Evolutionary conservation across 2,888 invertebrate species (phyloP), one percentile per base, ranked within the genome.

Genomic region (Andrena chrysosceles): DNA sequence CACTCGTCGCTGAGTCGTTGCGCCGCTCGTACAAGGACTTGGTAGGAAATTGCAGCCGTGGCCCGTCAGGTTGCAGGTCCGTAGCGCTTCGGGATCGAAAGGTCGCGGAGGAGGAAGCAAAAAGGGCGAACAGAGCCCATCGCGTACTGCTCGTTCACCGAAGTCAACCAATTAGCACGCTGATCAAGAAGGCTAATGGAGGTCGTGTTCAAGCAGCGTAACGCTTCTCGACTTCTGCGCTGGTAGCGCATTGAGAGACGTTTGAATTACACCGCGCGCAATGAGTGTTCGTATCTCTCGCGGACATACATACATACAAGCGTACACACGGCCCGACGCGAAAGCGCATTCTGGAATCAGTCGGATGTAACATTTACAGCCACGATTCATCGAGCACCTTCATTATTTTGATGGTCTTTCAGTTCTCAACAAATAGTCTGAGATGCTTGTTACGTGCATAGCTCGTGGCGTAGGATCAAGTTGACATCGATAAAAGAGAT

Each of bases 171-270:
- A 90, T 90, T 91, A 91, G 80, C 84, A 83, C 79, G 79, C 82
- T 80, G 89, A 89, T 89, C 87, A 84, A 85, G 81, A 81, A 89
- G 90, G 89, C 87, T 89, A 91, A 90, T 89, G 86, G 87, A 89
- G 89, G 89, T 88, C 88, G 85, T 81, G 84, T 79, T 89, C 88
- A 86, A 87, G 84, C 83, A 73, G 82, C 76, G 88, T 84, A 86
- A 87, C 86, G 89, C 77, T 81, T 79, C 85, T 83, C 68, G 84
- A 86, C 85, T 89, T 79, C 73, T 79, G 64, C 77, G 77, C 71
- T 73, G 82, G 80, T 83, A 81, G 87, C 74, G 79, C 69, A 68
- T 73, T 42, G n/a, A 71, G 64, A 81, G 81, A 79, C 77, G 79
- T 63, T 81, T 71, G 78, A 81, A 76, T 72, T 83, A 70, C 81